Percentiles rank a stretch among this genome's conserved stretches.
These are phyloP conservation scores for Mareca strepera DNA, from an alignment of 2,797 vertebrate genomes.

Conservation along the genomic window DNA sequence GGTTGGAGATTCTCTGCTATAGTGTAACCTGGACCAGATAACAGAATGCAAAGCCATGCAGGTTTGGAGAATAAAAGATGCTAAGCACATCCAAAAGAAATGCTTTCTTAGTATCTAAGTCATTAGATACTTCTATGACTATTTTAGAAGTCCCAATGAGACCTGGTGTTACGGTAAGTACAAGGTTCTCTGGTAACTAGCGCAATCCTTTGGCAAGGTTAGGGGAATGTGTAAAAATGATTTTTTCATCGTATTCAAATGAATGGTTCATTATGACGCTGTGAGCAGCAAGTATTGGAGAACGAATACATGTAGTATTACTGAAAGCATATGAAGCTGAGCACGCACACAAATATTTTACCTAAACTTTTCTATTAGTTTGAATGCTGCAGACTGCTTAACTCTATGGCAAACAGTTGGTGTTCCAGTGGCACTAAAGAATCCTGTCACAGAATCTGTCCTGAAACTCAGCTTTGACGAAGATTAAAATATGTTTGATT, in stretches of 20 bases:
- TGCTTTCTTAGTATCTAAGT: neutral
- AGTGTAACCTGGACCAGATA: neutral
- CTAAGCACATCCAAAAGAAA: neutral
- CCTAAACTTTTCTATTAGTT: neutral
- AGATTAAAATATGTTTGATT: neutral
- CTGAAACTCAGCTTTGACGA: neutral
- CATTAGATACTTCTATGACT: neutral
- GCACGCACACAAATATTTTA: neutral
- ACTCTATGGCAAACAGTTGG: neutral
- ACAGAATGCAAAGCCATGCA: neutral
- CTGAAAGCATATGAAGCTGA: neutral
- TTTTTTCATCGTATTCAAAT: neutral
- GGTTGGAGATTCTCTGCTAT: neutral
- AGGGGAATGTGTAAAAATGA: neutral
- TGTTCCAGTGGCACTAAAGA: neutral
- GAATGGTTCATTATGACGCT: neutral
- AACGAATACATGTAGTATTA: neutral
- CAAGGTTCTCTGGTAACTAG: neutral
- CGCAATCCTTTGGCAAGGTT: neutral
- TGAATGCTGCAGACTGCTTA: neutral
- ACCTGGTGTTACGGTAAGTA: rapidly evolving
- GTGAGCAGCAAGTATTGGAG: neutral
- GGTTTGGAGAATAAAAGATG: neutral
- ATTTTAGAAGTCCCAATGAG: neutral
- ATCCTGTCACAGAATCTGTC: neutral